phyloP scores from a whole-genome alignment of 35 echinoderm and acorn worm species.

The Apostichopus japonicus region DNA sequence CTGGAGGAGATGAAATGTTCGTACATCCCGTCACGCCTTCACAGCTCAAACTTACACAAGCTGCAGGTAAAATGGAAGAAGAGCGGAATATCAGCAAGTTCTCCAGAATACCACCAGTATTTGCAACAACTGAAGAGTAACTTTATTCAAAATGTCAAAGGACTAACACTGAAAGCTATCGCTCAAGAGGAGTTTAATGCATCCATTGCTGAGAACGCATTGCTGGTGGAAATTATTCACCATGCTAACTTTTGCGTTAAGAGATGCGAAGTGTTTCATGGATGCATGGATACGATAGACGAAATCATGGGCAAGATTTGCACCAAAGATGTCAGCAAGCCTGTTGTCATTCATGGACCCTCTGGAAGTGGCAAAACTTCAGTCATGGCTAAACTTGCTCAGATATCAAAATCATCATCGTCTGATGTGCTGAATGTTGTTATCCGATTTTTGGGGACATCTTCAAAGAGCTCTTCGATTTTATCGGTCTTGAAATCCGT shows the following conservation, averaged over 20 bases:
- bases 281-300: conserved; percentile 71
- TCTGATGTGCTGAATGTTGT: conserved; percentile 47
- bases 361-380: conserved; percentile 95
- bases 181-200: background rate
- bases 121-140: conserved; percentile 53
- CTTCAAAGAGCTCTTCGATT: conserved; percentile 77
- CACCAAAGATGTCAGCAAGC: conserved; percentile 40
- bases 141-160: conserved; percentile 70
- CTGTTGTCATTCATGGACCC: conserved; percentile 69
- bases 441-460: conserved; percentile 83
- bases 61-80: conserved; percentile 63
- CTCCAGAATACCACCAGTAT: conserved; percentile 64
- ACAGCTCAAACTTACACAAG: conserved; percentile 60
- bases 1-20: conserved; percentile 65
- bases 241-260: conserved; percentile 85
- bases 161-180: conserved; percentile 43
- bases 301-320: conserved; percentile 56
- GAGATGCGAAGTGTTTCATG: conserved; percentile 81
- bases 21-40: conserved; percentile 56
- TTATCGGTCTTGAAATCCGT: conserved; percentile 66
- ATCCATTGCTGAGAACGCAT: conserved; percentile 36
- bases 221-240: conserved; percentile 73
- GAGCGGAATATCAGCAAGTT: conserved; percentile 47
- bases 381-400: conserved; percentile 75
- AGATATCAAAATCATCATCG: conserved; percentile 30